phyloP scores from a whole-genome alignment of 2,888 invertebrate species.

The Tetragonula carbonaria region DNA sequence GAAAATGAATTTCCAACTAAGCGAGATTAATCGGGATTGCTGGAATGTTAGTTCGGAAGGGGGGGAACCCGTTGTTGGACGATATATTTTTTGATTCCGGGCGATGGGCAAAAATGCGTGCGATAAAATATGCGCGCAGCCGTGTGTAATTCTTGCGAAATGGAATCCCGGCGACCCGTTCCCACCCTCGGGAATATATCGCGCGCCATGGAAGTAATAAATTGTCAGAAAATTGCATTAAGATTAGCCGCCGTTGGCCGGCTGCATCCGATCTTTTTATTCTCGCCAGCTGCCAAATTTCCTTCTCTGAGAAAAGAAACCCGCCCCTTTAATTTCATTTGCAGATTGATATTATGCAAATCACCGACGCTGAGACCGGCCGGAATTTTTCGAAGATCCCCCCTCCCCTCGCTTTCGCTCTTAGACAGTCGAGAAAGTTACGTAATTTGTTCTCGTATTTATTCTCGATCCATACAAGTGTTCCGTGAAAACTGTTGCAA shows the following conservation, averaged over 20 bases:
- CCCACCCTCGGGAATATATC: no score
- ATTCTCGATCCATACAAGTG: no score
- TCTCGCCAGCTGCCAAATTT: neutral
- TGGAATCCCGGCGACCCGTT: no score
- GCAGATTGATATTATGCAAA: neutral
- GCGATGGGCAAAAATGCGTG: neutral
- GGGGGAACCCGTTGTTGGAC: no score
- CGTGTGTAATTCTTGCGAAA: no score
- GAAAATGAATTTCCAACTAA: no score
- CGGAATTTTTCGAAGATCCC: neutral
- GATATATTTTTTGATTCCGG: no score
- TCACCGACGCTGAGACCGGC: neutral
- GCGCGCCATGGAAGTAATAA: no score
- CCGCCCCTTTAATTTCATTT: neutral
- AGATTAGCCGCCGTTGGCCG: neutral
- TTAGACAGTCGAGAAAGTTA: neutral
- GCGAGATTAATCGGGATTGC: no score
- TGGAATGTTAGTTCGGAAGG: no score
- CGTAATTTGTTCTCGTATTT: no score
- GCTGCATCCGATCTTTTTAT: neutral
- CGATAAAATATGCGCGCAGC: neutral
- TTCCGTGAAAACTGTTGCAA: no score
- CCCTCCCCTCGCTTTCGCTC: neutral
- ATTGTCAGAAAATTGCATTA: neutral
- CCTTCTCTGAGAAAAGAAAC: neutral